phyloP scores from a whole-genome alignment of 1,140 invertebrate species.

The Hirudo medicinalis region DNA sequence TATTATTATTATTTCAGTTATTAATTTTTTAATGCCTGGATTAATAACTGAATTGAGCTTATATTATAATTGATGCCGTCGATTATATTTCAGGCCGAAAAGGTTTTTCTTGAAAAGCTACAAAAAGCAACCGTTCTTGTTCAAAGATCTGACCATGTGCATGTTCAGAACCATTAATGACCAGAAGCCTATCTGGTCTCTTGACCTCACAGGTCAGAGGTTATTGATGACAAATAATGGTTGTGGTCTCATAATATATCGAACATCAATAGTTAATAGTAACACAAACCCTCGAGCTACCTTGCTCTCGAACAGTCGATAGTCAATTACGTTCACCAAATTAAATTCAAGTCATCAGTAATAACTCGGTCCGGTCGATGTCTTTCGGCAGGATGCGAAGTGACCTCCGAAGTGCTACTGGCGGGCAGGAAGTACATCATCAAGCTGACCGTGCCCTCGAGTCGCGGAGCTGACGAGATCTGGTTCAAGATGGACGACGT shows the following conservation, averaged over 20 bases:
- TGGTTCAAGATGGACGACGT: constrained; percentile 7
- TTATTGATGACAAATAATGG: too few species aligned
- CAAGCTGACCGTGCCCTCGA: constrained; percentile 76
- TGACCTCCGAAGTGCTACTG: constrained; percentile 88
- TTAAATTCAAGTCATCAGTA: too few species aligned
- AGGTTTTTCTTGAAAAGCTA: constrained; percentile 80
- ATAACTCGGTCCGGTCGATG: too few species aligned
- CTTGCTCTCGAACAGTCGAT: too few species aligned
- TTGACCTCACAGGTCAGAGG: constrained; percentile 32
- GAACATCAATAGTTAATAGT: too few species aligned
- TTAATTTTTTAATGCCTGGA: not conserved
- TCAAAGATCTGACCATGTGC: constrained; percentile 68
- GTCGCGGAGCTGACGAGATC: not conserved
- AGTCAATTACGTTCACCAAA: too few species aligned
- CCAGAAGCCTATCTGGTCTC: not conserved
- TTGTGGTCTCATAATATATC: too few species aligned
- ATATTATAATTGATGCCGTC: not conserved
- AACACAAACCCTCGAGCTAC: too few species aligned
- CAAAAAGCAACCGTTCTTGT: constrained; percentile 81
- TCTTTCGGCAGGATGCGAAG: constrained; percentile 61
- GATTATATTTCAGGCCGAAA: constrained; percentile 56
- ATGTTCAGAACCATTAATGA: constrained; percentile 74
- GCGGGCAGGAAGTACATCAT: constrained; percentile 81
- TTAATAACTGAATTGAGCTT: not conserved
- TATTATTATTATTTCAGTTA: not conserved